A percentile compares a stretch with the other conserved stretches of the same genome.
Conservation (phyloP, 30 jellyfish, hydroid and myxozoan species). For the Chrysaora quinquecirrha region DNA sequence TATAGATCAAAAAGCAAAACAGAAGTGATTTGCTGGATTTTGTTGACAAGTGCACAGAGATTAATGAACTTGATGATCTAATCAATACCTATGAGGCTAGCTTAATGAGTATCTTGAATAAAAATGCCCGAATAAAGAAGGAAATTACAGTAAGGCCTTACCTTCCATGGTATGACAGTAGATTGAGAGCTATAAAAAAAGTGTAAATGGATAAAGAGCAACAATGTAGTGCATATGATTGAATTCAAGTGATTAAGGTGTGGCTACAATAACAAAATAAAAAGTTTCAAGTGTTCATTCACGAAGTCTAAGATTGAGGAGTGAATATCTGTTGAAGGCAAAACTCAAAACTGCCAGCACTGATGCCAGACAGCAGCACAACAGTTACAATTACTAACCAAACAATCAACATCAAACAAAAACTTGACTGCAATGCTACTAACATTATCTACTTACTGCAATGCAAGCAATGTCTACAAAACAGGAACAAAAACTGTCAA, state of each 20-base stretch:
- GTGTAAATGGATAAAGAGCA: not conserved
- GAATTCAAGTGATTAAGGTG: constrained; percentile 2
- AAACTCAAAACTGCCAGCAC: too few species aligned
- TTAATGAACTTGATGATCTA: not conserved
- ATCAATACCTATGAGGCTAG: not conserved
- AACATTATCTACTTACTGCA: too few species aligned
- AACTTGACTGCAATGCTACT: too few species aligned
- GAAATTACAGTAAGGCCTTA: not conserved
- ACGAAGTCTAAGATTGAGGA: constrained; percentile 2
- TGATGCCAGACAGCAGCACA: too few species aligned
- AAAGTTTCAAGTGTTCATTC: constrained; percentile 13
- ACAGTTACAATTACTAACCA: too few species aligned
- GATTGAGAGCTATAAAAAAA: not conserved
- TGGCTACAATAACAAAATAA: constrained; percentile 17
- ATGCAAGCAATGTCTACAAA: too few species aligned
- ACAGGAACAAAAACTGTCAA: too few species aligned
- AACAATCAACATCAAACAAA: too few species aligned
- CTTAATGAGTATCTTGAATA: not conserved
- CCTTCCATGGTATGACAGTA: not conserved
- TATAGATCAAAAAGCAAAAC: not conserved
- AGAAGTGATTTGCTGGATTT: not conserved
- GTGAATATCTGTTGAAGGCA: too few species aligned
- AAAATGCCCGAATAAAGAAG: not conserved
- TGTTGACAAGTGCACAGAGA: not conserved
- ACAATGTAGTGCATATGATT: not conserved